These are phyloP conservation scores for Resseliella maxima DNA, from an alignment of 2,888 invertebrate genomes.

Conservation along the genomic window DNA sequence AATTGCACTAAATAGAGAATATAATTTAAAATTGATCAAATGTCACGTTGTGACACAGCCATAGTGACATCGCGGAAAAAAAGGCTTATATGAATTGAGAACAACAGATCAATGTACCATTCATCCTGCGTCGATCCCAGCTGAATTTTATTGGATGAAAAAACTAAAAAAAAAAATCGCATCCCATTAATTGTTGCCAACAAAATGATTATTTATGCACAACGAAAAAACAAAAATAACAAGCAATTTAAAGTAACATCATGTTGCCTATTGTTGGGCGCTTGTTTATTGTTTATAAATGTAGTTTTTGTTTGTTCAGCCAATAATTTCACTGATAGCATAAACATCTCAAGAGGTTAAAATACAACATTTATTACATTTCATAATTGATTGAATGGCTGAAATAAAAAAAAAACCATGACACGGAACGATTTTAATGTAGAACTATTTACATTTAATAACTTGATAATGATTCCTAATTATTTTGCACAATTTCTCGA, in stretches of 20 bases:
- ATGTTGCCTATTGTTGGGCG: constrained; percentile 16
- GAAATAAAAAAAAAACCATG: neutral
- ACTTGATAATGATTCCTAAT: neutral
- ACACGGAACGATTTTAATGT: neutral
- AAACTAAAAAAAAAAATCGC: neutral
- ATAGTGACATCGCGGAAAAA: no score
- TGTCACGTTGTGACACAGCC: no score
- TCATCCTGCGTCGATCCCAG: neutral
- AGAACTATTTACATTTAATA: neutral
- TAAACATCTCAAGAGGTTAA: neutral
- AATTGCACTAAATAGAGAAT: no score
- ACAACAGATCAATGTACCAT: neutral
- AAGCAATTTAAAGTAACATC: no score
- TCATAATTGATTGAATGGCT: neutral
- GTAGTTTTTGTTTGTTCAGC: neutral
- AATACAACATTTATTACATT: constrained; percentile 1
- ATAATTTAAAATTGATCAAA: no score
- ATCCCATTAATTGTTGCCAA: neutral
- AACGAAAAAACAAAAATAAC: neutral
- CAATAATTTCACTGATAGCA: neutral
- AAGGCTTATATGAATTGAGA: no score
- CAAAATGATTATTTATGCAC: constrained; percentile 15
- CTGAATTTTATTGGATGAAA: neutral
- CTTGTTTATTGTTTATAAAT: neutral
- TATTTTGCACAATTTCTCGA: neutral